Conservation (phyloP, 2,888 invertebrate species). For the Pseudococcus viburni region DNA sequence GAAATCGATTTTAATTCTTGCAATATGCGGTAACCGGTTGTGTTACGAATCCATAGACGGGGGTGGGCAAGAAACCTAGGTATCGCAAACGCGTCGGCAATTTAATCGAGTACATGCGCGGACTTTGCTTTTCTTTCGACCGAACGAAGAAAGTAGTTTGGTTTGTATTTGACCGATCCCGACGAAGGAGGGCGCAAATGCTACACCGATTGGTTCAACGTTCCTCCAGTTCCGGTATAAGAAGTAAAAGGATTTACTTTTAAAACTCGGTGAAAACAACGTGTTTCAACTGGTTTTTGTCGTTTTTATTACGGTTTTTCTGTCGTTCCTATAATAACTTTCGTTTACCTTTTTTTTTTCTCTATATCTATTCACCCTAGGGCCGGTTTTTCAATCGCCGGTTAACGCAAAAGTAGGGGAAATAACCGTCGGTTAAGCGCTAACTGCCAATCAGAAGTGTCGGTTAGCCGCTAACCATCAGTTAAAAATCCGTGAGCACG, state of each 20-base stretch:
- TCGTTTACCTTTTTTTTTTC: conserved; percentile 37
- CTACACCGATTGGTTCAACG: conserved; percentile 61
- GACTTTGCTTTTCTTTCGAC: conserved; percentile 55
- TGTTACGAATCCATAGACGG: conserved; percentile 55
- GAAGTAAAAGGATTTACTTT: conserved; percentile 63
- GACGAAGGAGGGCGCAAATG: conserved; percentile 61
- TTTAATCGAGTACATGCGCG: conserved; percentile 57
- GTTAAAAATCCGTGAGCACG: too few relatives aligned
- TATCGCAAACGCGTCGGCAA: conserved; percentile 56
- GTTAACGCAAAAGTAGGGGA: too few relatives aligned
- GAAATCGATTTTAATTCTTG: conserved; percentile 57
- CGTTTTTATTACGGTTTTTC: conserved; percentile 53
- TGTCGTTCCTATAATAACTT: conserved; percentile 18
- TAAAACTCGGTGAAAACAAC: conserved; percentile 60
- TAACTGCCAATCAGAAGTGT: too few relatives aligned
- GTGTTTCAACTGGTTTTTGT: conserved; percentile 62
- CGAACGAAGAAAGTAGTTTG: conserved; percentile 60
- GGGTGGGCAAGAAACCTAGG: conserved; percentile 56
- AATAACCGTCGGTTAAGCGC: too few relatives aligned
- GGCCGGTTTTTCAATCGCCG: too few relatives aligned
- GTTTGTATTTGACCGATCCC: conserved; percentile 55
- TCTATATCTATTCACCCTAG: conserved; percentile 4
- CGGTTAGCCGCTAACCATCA: too few relatives aligned
- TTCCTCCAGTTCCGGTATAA: conserved; percentile 55
- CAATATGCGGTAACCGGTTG: conserved; percentile 60